Conservation (phyloP, 2,888 invertebrate species). For the Cephonodes hylas region DNA sequence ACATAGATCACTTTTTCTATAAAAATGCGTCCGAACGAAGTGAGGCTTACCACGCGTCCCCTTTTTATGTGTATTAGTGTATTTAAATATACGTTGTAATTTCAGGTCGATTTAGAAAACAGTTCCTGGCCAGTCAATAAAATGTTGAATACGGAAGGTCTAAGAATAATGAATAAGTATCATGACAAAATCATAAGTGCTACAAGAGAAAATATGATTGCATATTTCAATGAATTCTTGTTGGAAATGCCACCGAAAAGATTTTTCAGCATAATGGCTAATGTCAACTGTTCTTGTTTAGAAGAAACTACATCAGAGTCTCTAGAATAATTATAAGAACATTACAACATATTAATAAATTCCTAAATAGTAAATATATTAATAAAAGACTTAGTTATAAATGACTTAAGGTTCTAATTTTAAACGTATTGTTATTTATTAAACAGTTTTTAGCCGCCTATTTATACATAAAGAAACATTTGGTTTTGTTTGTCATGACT, state of each 20-base stretch:
- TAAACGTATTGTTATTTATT: too few species aligned
- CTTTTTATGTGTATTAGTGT: too few species aligned
- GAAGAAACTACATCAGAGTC: neutral
- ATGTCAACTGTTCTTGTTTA: neutral
- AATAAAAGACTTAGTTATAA: too few species aligned
- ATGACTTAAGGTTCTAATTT: neutral
- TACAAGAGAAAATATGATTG: conserved; percentile 22
- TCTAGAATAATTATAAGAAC: neutral
- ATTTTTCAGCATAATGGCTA: neutral
- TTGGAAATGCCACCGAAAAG: conserved; percentile 15
- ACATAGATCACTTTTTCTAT: too few species aligned
- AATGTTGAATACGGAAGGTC: conserved; percentile 40
- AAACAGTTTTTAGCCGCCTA: too few species aligned
- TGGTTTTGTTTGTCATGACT: too few species aligned
- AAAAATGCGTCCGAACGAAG: too few species aligned
- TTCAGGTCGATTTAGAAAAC: conserved; percentile 42
- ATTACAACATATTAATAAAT: too few species aligned
- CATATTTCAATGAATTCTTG: conserved; percentile 20
- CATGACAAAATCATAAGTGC: conserved; percentile 32
- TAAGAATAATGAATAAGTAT: conserved; percentile 36
- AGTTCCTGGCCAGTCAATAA: conserved; percentile 48
- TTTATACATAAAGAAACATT: too few species aligned
- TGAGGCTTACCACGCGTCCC: too few species aligned
- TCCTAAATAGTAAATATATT: too few species aligned
- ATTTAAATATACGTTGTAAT: too few species aligned